Percentiles rank a stretch among this genome's conserved stretches.
Evolutionary conservation across 2,797 vertebrate genomes (phyloP).

Genomic region (Poecilia wingei): DNA sequence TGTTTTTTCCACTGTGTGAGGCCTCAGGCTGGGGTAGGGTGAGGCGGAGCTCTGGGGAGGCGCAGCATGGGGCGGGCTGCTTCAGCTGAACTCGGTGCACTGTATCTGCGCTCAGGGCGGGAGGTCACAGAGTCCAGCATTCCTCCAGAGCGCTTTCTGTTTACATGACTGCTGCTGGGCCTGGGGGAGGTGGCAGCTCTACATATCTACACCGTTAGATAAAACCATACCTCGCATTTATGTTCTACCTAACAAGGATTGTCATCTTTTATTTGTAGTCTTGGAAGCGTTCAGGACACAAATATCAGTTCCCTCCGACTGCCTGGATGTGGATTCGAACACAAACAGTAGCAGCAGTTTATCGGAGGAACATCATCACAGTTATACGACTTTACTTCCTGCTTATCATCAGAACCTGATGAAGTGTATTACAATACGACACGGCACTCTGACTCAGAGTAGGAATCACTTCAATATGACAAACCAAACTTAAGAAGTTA

Average conservation of each 20-base stretch:
- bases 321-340: conserved; percentile 1
- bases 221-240: conserved; percentile 66
- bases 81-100: conserved; percentile 82
- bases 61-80: conserved; percentile 71
- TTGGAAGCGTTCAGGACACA: conserved; percentile 34
- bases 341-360: conserved; percentile 10
- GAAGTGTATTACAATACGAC: background rate
- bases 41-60: conserved; percentile 73
- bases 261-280: conserved; percentile 60
- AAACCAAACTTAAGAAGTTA: conserved; percentile 7
- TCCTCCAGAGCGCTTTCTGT: conserved; percentile 82
- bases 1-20: conserved; percentile 80
- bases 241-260: conserved; percentile 58
- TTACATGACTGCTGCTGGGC: conserved; percentile 78
- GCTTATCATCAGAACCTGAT: background rate
- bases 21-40: conserved; percentile 74
- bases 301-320: conserved; percentile 23
- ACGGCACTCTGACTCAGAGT: background rate
- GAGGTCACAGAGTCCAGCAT: conserved; percentile 85
- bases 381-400: background rate
- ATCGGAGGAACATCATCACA: background rate
- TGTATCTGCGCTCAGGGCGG: conserved; percentile 77
- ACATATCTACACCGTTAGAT: conserved; percentile 74
- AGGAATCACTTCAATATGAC: background rate
- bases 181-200: conserved; percentile 62